Percentiles rank a stretch among this genome's conserved stretches.
These are phyloP conservation scores for Enteromius thamalakanensis DNA, from an alignment of 2,797 vertebrate genomes.

Conservation along the genomic window DNA sequence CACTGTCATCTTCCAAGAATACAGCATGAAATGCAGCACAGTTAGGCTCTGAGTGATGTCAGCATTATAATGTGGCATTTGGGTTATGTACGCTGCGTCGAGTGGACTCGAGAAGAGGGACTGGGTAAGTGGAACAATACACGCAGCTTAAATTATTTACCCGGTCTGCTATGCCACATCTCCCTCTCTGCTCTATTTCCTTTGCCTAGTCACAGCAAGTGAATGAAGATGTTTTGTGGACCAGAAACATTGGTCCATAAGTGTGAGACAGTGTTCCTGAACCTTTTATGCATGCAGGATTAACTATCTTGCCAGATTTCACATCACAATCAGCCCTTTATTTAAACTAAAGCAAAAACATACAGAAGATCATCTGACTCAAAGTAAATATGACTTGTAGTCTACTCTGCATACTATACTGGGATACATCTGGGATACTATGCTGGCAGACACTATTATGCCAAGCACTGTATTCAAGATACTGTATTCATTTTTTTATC, in stretches of 20 bases:
- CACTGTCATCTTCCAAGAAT: constrained; percentile 36
- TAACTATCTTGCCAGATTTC: neutral
- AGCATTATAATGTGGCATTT: constrained; percentile 54
- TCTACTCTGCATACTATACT: neutral
- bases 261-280: neutral
- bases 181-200: constrained; percentile 42
- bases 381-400: neutral
- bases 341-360: neutral
- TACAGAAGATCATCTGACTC: neutral
- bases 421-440: neutral
- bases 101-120: constrained; percentile 67
- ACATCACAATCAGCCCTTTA: neutral
- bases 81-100: constrained; percentile 55
- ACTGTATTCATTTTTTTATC: too few species aligned
- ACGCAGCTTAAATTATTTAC: constrained; percentile 74
- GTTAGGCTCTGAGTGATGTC: constrained; percentile 56
- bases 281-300: neutral
- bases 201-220: constrained; percentile 4
- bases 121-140: constrained; percentile 71
- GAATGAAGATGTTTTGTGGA: constrained; percentile 10
- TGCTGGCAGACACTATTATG: neutral
- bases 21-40: constrained; percentile 52
- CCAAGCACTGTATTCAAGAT: neutral
- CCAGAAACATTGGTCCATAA: constrained; percentile 31
- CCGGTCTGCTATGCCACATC: constrained; percentile 49